Base-by-base conservation (phyloP, 1,140 invertebrate species). In the Leptopilina boulardi region DNA sequence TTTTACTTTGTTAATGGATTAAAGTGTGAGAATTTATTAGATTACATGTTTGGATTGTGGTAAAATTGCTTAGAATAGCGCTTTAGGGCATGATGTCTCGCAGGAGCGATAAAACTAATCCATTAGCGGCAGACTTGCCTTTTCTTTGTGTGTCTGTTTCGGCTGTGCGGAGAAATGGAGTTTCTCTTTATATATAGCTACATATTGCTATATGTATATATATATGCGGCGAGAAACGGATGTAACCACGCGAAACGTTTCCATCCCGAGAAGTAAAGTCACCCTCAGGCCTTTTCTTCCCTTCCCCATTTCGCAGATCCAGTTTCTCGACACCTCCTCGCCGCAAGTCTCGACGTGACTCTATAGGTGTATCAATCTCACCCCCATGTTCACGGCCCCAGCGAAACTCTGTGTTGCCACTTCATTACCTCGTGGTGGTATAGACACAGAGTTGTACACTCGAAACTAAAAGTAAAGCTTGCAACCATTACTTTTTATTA, bases 331-430 rank as follows among this genome's bases (percentile, higher is more conserved):
- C 85, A 86, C 85, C 83, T 84, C 42, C 26, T 56, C 76, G 78
- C 78, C 77, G 79, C 80, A 80, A 82, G 81, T 73, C 78, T 79
- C 83, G 82, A 84, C 83, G 85, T 86, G 80, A 84, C 85, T 86
- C 75, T 70, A 73, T 38, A 38, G 34, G 34, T 80, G 81, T 86
- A 86, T 86, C 85, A 86, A 85, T 86, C 85, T 86, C 82, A 81
- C 81, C 80, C 82, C 79, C 80, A 6, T 9, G 77, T 80, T 80
- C 76, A 78, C 81, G 78, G 80, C 79, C 80, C 84, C 80, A 78
- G 34, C 34, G 78, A 80, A 83, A 82, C 78, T 80, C 74, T 80
- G 77, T 83, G 85, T 87, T 87, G 83, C 84, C 84, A 87, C 85
- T 87, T 87, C 85, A 85, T 87, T 87, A 87, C 83, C 80, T 81